phyloP scores from a whole-genome alignment of 2,113 vertebrate genomes.

The Larimichthys polyactis region DNA sequence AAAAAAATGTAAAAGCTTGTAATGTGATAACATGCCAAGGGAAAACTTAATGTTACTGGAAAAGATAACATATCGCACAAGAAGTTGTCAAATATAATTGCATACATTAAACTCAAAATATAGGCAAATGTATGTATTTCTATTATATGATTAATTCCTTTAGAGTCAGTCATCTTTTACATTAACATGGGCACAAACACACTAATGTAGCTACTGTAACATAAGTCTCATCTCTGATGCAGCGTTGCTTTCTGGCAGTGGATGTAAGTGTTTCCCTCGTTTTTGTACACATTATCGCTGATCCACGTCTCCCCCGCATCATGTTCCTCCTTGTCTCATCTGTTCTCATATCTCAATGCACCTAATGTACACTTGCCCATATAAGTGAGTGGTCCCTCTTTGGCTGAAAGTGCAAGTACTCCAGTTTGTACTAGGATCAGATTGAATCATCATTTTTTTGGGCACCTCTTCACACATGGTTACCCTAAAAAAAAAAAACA shows the following conservation, averaged over 20 bases:
- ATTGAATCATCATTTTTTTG: background rate
- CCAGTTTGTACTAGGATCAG: slow-evolving; percentile 10
- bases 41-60: no score
- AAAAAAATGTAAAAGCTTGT: background rate
- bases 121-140: background rate
- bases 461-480: background rate
- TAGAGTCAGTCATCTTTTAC: background rate
- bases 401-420: slow-evolving; percentile 10
- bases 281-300: slow-evolving; percentile 1
- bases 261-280: slow-evolving; percentile 3
- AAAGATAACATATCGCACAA: background rate
- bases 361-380: background rate
- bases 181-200: background rate
- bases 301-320: slow-evolving; percentile 13
- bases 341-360: slow-evolving; percentile 46
- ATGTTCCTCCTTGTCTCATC: slow-evolving; percentile 45
- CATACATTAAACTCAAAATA: background rate
- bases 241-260: slow-evolving; percentile 16
- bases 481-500: background rate
- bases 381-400: slow-evolving; percentile 32
- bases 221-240: slow-evolving; percentile 21
- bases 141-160: background rate
- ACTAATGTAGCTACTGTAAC: background rate
- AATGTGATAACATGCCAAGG: background rate
- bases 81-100: background rate